Evolutionary conservation across 2,888 invertebrate genomes (phyloP), one percentile per base, ranked within the genome.

Genomic region (Heliconius aoede): DNA sequence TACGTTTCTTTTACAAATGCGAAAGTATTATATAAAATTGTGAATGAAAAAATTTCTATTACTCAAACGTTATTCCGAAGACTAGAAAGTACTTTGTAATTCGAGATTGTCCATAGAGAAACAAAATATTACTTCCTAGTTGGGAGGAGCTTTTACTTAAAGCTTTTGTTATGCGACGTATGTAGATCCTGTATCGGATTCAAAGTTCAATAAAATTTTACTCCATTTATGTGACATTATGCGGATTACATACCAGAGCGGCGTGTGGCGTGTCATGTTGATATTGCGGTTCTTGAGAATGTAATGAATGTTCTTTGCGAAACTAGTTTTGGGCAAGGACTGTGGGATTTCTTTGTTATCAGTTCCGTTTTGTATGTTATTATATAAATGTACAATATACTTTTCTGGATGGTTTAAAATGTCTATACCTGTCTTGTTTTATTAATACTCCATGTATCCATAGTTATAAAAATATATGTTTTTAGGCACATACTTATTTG

Each of bases 291-390:
- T 80, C 79, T 79, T 74, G 75, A 71, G 79, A 81, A 84, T 85
- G 83, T 83, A 77, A 78, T 83, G 83, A 77, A 78, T 83, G 83
- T 85, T 84, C 83, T 81, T 83, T 84, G 82, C 83, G 81, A 86
- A 90, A 89, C 88, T 88, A 82, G 90, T 89, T 89, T 85, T 83
- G 83, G 85, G 84, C 87, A 83, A 85, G 86, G 85, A 85, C 85
- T 87, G 88, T 89, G 86, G 88, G 89, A 90, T 86, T 86, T 87
- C 86, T 87, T 85, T 84, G 85, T 85, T 87, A 86, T 89, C 87
- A 90, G 87, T 89, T 90, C 86, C 88, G 88, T 84, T 84, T 87
- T 81, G 82, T 36, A 64, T 71, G 46, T 62, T 26, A 81, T 78
- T 78, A 40, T 30, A 24, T 71, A 69, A 69, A 24, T 55, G n/a